Evolutionary conservation across 2,113 vertebrate species (phyloP), one percentile per base, ranked within the genome.

Genomic region (Ornithorhynchus anatinus): DNA sequence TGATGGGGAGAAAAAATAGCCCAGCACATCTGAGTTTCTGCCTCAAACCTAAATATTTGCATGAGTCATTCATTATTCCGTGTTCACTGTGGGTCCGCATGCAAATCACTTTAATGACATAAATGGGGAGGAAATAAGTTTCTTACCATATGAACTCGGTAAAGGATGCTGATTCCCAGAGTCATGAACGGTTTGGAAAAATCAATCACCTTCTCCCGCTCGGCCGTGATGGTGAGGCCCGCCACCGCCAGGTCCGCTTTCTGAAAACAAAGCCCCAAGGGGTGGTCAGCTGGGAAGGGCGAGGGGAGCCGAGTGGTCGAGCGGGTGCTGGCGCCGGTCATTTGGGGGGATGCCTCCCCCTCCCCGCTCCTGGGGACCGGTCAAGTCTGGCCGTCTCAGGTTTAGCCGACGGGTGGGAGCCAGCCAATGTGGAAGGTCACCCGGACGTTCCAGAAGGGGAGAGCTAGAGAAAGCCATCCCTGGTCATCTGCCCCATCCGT

Each of bases 181-280:
- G 96, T 99, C 97, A 99, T 99, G 91, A 95, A 99, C 1, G 97
- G 97, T 84, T 99, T 99, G 40, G 96, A 98, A 93, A 99, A 99
- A 93, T 99, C 97, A 43, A 99, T 97, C 93, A 99, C 96, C 88
- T 98, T 99, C 91, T 99, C 97, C 10, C 97, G 87, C 86, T 99
- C 97, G 0, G 97, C 96, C 0, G 97, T 99, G 75, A 99, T 99
- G 57, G 97, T 99, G 79, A 99, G 94, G 61, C 95, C 97, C 0
- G 97, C 97, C 48, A 99, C 96, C 1, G 97, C 97, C 90, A 99
- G 82, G 42, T 99, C 97, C 0, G 97, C 97, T 94, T 99, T 99
- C 97, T 99, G 80, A 69, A 93, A 92, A 60, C 69, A 72, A 53
- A 82, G 50, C 42, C n/a, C 20, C 48, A 20, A 73, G 8, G 62